Base-by-base conservation (phyloP, 2,888 invertebrate genomes). In the Drosophila robusta region DNA sequence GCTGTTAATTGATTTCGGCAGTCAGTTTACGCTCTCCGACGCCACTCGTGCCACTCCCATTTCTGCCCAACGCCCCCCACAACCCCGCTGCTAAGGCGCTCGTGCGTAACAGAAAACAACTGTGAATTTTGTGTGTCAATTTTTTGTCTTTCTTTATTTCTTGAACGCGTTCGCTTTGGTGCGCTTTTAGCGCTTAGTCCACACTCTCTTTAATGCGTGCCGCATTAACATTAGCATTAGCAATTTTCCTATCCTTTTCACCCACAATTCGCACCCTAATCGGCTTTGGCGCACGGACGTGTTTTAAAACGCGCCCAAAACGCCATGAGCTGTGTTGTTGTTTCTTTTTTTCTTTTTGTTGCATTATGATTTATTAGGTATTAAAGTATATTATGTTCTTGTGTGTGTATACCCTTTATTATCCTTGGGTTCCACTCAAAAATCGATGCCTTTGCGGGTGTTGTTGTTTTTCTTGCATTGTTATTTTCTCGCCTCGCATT, bases 1-100 rank as follows among this genome's bases (percentile, higher is more conserved):
- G 44, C 46, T 60, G 54, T 73, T 78, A 78, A 79, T 78, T 78
- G 72, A 75, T 78, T 78, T 78, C 55, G 72, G 51, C 46, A 45
- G 39, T 6, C n/a, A 45, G 57, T 45, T 32, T 38, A 34, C 60
- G 22, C 42, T 4, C 18, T 8, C 12, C 32, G 4, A 6, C 32
- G 44, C n/a, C 42, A 14, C 49, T 63, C 44, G 58, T 34, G 46
- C 49, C 74, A 45, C 69, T 63, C 58, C 42, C 52, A 29, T 46
- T 12, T 29, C 26, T 26, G 46, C 16, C 36, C 14, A 12, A 14
- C 55, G 12, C 32, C 14, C 22, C 16, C 24, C n/a, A 2, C 22
- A 3, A 2, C 7, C 54, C 42, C 14, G 12, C 44, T 32, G 49
- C 16, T 34, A 62, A 39, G 11, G 56, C 60, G 64, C 9, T 64